Percentiles rank a stretch among this genome's conserved stretches.
These are phyloP conservation scores for Sminthurinus signatus DNA, from an alignment of 1,140 invertebrate species.

Conservation along the genomic window DNA sequence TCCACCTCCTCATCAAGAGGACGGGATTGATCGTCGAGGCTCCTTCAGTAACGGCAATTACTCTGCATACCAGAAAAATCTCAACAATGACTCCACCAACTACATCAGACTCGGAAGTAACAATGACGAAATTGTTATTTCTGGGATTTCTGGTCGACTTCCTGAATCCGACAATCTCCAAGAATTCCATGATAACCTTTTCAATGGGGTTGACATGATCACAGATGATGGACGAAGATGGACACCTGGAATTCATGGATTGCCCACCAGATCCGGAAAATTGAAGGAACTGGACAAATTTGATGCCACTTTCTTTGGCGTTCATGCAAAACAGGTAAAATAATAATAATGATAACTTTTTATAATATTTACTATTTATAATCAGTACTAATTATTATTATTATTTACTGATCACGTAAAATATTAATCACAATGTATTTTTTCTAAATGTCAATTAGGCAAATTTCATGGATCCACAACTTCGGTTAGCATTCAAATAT, in stretches of 20 bases:
- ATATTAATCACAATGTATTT: too few species aligned
- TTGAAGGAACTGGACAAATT: slow-evolving; percentile 80
- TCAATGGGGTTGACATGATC: slow-evolving; percentile 78
- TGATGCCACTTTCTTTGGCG: slow-evolving; percentile 86
- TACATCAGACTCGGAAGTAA: not conserved
- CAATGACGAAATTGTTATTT: slow-evolving; percentile 74
- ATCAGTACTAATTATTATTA: too few species aligned
- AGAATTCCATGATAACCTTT: slow-evolving; percentile 80
- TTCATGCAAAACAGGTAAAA: slow-evolving; percentile 88
- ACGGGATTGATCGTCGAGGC: slow-evolving; percentile 1
- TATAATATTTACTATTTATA: too few species aligned
- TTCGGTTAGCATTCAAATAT: slow-evolving; percentile 58
- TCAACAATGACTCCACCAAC: not conserved
- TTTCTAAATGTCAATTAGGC: too few species aligned
- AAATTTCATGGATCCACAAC: slow-evolving; percentile 89
- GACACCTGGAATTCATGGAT: slow-evolving; percentile 44
- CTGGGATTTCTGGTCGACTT: slow-evolving; percentile 80
- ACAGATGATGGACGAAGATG: slow-evolving; percentile 49
- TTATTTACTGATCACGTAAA: too few species aligned
- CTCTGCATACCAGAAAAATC: slow-evolving; percentile 13
- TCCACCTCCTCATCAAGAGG: slow-evolving; percentile 36
- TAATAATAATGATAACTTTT: too few species aligned
- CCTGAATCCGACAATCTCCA: slow-evolving; percentile 80
- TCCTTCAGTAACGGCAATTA: slow-evolving; percentile 16
- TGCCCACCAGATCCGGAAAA: slow-evolving; percentile 80